Conservation (phyloP, 2,113 vertebrate genomes). For the Halichoeres trimaculatus region DNA sequence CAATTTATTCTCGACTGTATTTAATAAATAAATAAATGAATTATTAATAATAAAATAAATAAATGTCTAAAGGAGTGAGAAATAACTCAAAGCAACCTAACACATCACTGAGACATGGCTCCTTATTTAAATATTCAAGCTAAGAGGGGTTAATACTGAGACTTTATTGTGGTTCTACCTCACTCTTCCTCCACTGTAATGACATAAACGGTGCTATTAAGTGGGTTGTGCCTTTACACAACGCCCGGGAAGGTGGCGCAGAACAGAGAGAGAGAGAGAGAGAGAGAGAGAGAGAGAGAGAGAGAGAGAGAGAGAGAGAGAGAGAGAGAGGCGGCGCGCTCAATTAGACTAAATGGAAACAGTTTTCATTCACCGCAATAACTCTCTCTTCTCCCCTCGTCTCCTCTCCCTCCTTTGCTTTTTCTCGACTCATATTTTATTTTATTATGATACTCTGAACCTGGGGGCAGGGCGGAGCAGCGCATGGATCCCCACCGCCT, state of each 20-base stretch:
- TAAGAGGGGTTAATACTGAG: slow-evolving; percentile 89
- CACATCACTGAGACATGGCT: not conserved
- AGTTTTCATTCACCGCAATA: slow-evolving; percentile 92
- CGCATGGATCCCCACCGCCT: slow-evolving; percentile 84
- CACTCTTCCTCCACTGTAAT: slow-evolving; percentile 86
- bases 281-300: not conserved
- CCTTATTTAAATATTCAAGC: slow-evolving; percentile 81
- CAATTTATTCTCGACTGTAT: too few relatives aligned
- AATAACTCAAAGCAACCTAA: not conserved
- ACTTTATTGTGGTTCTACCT: slow-evolving; percentile 91
- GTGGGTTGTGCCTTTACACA: slow-evolving; percentile 81
- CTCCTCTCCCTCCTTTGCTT: slow-evolving; percentile 61
- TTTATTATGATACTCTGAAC: slow-evolving; percentile 91
- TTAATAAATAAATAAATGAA: too few relatives aligned
- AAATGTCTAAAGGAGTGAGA: too few relatives aligned
- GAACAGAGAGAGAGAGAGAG: slow-evolving; percentile 24
- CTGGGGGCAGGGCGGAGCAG: slow-evolving; percentile 83
- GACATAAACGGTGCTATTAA: slow-evolving; percentile 89
- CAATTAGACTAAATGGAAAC: slow-evolving; percentile 96
- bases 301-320: slow-evolving; percentile 60
- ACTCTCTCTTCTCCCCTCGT: slow-evolving; percentile 83
- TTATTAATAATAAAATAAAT: too few relatives aligned
- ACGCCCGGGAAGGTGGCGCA: slow-evolving; percentile 80
- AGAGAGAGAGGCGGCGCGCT: slow-evolving; percentile 80
- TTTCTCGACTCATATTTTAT: slow-evolving; percentile 90